Base-by-base conservation (phyloP, 2,113 vertebrate genomes). In the Pavo muticus region DNA sequence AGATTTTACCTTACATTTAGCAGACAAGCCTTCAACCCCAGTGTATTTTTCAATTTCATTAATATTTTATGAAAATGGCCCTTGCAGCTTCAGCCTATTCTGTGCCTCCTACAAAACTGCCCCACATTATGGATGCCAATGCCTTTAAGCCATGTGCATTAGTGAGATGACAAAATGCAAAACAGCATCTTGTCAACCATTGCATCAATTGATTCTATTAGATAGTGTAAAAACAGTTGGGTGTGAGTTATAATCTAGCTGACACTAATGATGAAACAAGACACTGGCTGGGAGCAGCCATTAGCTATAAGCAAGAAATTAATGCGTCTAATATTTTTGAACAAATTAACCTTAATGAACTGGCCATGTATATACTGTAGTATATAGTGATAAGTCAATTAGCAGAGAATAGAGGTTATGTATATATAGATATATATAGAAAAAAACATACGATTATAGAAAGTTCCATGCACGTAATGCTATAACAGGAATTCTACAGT, bases 61-160 rank as follows among this genome's bases (percentile, higher is more conserved):
- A 99, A 99, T 99, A 99, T 99, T 99, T 99, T 98, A 99, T 99
- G 99, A 98, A 99, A 99, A 99, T 99, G 98, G 99, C 98, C 98
- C 98, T 98, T 99, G 98, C 99, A 98, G 98, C 98, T 99, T 99
- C 99, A 99, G 99, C 99, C 98, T 99, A 98, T 99, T 99, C 98
- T 98, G 98, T 97, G 98, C 97, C 98, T 98, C 98, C 98, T 98
- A 98, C 97, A 99, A 98, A 98, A 98, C 98, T 98, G 98, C 98
- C 98, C 98, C 99, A 98, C 98, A 99, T 99, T 99, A 99, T 98
- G 98, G 98, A 99, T 99, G 97, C 98, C 97, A 98, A 98, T 99
- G 99, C 99, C 99, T 99, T 98, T 98, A 98, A 98, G 98, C 98
- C 98, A 98, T 97, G 98, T 98, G 97, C 99, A 99, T 99, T 99